phyloP scores from a whole-genome alignment of 2,797 vertebrate genomes.

The Furcifer pardalis region DNA sequence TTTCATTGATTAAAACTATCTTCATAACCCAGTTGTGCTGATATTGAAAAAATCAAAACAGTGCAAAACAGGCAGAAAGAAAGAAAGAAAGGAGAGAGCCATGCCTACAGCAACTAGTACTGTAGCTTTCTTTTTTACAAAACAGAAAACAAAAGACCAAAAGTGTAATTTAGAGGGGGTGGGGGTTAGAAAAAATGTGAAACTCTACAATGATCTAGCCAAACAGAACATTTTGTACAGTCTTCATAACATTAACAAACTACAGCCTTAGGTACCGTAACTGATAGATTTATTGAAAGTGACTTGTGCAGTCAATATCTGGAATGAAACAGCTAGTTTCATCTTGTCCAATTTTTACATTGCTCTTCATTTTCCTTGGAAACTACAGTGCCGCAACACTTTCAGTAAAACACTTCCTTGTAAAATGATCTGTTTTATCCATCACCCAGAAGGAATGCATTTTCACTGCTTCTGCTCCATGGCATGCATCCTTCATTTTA shows the following conservation, averaged over 20 bases:
- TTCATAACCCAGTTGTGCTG: not conserved
- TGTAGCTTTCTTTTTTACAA: not conserved
- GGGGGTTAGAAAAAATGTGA: slow-evolving; percentile 30
- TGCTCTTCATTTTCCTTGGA: slow-evolving; percentile 72
- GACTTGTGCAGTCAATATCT: slow-evolving; percentile 69
- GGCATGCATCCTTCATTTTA: slow-evolving; percentile 73
- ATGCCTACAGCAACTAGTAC: not conserved
- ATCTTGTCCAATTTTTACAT: slow-evolving; percentile 74
- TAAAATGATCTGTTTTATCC: slow-evolving; percentile 72
- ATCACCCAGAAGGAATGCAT: slow-evolving; percentile 64
- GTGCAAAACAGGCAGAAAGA: not conserved
- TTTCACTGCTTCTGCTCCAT: slow-evolving; percentile 62
- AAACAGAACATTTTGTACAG: slow-evolving; percentile 55
- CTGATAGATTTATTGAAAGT: slow-evolving; percentile 70
- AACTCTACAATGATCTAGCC: slow-evolving; percentile 32
- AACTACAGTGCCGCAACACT: slow-evolving; percentile 64
- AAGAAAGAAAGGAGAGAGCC: not conserved
- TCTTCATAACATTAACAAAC: slow-evolving; percentile 61
- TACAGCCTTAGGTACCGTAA: slow-evolving; percentile 64
- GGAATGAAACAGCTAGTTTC: slow-evolving; percentile 72
- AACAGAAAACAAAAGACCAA: slow-evolving; percentile 29
- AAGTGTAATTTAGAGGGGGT: slow-evolving; percentile 22
- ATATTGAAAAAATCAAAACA: not conserved
- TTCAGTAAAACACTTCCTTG: slow-evolving; percentile 68
- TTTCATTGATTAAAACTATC: not conserved